Conservation (phyloP, 2,113 vertebrate species). For the Salvelinus namaycush region DNA sequence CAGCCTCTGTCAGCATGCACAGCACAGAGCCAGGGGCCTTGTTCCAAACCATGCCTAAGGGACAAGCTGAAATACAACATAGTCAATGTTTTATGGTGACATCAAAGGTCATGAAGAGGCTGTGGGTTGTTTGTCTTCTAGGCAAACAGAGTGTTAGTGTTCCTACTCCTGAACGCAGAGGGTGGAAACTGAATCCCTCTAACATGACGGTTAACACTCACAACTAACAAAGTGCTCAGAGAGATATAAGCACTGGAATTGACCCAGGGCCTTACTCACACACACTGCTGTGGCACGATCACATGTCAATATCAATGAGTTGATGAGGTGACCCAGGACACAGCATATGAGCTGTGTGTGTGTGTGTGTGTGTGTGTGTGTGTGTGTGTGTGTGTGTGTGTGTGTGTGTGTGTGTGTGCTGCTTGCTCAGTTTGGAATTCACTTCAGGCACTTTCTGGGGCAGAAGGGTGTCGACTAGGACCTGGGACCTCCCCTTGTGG, state of each 20-base stretch:
- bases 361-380: too few relatives aligned
- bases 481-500: too few relatives aligned
- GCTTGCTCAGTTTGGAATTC: too few relatives aligned
- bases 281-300: background rate
- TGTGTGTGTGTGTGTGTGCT: too few relatives aligned
- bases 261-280: constrained; percentile 37
- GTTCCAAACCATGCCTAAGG: background rate
- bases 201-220: background rate
- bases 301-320: constrained; percentile 42
- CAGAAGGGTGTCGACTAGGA: too few relatives aligned
- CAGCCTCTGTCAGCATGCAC: background rate
- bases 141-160: constrained; percentile 30
- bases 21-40: background rate
- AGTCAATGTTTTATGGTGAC: too few relatives aligned
- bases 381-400: too few relatives aligned
- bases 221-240: constrained; percentile 34
- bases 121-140: background rate
- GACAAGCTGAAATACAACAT: background rate
- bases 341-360: background rate
- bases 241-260: constrained; percentile 37
- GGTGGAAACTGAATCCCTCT: constrained; percentile 30
- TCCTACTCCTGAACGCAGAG: constrained; percentile 37
- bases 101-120: background rate
- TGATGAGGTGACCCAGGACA: constrained; percentile 18
- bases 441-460: too few relatives aligned